A percentile compares a stretch with the other conserved stretches of the same genome.
phyloP scores from a whole-genome alignment of 2,113 vertebrate genomes.

The Rutilus rutilus region DNA sequence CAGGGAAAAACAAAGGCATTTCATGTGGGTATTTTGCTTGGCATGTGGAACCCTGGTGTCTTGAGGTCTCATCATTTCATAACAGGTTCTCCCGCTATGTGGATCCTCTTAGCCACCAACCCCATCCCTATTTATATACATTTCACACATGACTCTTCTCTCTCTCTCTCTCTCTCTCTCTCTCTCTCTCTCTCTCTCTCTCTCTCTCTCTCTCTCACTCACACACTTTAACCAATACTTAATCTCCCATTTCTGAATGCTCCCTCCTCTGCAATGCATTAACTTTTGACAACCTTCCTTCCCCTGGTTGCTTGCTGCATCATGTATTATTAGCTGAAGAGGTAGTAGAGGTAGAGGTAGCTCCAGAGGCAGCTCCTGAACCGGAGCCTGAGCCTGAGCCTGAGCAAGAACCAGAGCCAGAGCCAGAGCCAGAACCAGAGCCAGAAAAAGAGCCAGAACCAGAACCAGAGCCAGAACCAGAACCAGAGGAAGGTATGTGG shows the following conservation, averaged over 20 bases:
- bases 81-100: neutral
- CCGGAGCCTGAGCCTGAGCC: constrained; percentile 45
- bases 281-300: constrained; percentile 64
- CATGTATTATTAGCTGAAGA: constrained; percentile 78
- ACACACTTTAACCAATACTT: constrained; percentile 51
- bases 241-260: constrained; percentile 68
- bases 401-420: constrained; percentile 67
- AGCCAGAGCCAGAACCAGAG: constrained; percentile 67
- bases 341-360: constrained; percentile 81
- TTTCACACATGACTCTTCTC: neutral
- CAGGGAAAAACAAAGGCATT: constrained; percentile 40
- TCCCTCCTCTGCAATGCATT: constrained; percentile 70
- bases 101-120: neutral
- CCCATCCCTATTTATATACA: neutral
- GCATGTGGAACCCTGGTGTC: constrained; percentile 50
- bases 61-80: constrained; percentile 30
- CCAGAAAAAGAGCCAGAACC: constrained; percentile 57
- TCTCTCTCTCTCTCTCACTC: too few relatives aligned
- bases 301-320: constrained; percentile 73
- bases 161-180: too few relatives aligned
- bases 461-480: constrained; percentile 69
- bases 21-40: constrained; percentile 15
- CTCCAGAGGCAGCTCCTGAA: constrained; percentile 71
- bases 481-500: constrained; percentile 83
- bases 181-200: neutral